Evolutionary conservation across 2,113 vertebrate genomes (phyloP).

Genomic region (Gasterosteus aculeatus): DNA sequence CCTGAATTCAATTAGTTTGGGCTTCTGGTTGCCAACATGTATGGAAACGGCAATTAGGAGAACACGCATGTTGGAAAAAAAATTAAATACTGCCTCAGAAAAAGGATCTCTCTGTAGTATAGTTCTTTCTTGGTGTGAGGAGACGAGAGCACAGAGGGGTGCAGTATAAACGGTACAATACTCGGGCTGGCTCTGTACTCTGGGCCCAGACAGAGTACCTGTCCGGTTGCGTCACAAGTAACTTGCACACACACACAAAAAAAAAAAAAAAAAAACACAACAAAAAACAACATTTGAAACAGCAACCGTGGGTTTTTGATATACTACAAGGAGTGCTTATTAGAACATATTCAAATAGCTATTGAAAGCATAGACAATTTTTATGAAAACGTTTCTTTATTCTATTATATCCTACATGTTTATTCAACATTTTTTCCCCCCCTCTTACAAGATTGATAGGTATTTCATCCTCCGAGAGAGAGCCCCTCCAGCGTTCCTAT

Average conservation of each 20-base stretch:
- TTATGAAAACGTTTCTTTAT: slow-evolving; percentile 51
- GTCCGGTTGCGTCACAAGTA: slow-evolving; percentile 55
- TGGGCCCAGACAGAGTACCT: slow-evolving; percentile 71
- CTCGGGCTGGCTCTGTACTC: slow-evolving; percentile 62
- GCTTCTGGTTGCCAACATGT: slow-evolving; percentile 36
- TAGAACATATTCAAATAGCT: slow-evolving; percentile 60
- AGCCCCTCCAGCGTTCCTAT: slow-evolving; percentile 8
- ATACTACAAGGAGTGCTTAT: slow-evolving; percentile 77
- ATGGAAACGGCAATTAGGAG: slow-evolving; percentile 34
- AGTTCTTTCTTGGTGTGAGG: slow-evolving; percentile 49
- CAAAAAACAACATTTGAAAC: slow-evolving; percentile 11
- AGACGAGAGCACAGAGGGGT: slow-evolving; percentile 42
- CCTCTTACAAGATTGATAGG: neutral
- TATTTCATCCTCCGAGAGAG: slow-evolving; percentile 26
- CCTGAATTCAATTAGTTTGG: slow-evolving; percentile 53
- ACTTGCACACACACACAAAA: slow-evolving; percentile 52
- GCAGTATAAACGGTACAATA: slow-evolving; percentile 67
- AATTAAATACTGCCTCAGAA: slow-evolving; percentile 51
- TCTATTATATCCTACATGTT: slow-evolving; percentile 59
- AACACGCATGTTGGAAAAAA: slow-evolving; percentile 47
- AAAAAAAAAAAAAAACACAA: slow-evolving; percentile 3
- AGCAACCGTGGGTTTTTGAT: slow-evolving; percentile 49
- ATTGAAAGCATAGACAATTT: slow-evolving; percentile 61
- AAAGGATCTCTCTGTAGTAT: slow-evolving; percentile 45
- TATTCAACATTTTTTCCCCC: slow-evolving; percentile 16